These are phyloP conservation scores for Pangasius krempfi DNA, from an alignment of 2,797 vertebrate genomes.

Conservation along the genomic window DNA sequence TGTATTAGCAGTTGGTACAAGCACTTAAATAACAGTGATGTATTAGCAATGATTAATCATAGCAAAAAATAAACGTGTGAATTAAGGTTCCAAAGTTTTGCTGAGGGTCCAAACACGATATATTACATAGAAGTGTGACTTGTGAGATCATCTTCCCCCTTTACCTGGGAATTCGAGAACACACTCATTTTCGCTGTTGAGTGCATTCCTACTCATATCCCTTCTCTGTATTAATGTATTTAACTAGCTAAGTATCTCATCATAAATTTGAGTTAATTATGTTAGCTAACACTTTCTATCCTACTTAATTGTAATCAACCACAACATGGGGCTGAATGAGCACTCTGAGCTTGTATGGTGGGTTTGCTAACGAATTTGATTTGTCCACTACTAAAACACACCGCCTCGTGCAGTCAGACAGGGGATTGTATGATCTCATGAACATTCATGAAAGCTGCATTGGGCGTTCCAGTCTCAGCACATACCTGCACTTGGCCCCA, in stretches of 20 bases:
- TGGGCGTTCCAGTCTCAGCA: background rate
- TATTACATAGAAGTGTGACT: background rate
- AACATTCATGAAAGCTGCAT: background rate
- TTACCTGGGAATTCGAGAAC: too few species aligned
- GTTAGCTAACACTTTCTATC: background rate
- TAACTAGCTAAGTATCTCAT: background rate
- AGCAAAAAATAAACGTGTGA: background rate
- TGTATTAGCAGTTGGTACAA: background rate
- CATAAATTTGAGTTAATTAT: background rate
- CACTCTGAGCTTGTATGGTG: background rate
- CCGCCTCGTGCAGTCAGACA: background rate
- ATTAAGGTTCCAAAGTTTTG: background rate
- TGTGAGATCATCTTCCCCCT: background rate
- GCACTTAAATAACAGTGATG: background rate
- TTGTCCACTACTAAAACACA: background rate
- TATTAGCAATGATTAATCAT: background rate
- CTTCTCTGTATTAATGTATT: background rate
- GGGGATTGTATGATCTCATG: background rate
- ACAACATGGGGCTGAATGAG: background rate
- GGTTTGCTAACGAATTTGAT: background rate
- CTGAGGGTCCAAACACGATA: background rate
- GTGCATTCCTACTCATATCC: background rate
- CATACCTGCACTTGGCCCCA: constrained; percentile 85
- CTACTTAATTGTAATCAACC: background rate
- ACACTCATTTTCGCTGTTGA: background rate